Percentiles rank a stretch among this genome's conserved stretches.
These are phyloP conservation scores for Eriosoma lanigerum DNA, from an alignment of 1,140 invertebrate species.

Conservation along the genomic window DNA sequence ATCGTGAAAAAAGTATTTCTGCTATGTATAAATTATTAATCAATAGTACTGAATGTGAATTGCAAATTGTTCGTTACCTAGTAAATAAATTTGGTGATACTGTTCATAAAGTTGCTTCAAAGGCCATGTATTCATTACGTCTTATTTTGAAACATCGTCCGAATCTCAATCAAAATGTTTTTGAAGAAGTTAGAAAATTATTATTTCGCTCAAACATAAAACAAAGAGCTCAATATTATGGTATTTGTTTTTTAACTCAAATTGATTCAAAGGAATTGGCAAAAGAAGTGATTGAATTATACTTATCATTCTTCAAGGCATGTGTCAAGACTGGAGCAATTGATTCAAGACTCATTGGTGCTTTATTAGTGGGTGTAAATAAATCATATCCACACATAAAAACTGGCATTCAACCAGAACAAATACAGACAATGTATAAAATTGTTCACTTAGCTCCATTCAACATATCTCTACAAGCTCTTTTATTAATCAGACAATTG, in stretches of 20 bases:
- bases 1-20: conserved; percentile 79
- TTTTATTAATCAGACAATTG: conserved; percentile 84
- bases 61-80: conserved; percentile 76
- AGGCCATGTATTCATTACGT: conserved; percentile 81
- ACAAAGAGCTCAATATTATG: conserved; percentile 85
- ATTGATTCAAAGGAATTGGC: conserved; percentile 73
- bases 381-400: conserved; percentile 80
- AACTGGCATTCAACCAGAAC: conserved; percentile 61
- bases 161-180: conserved; percentile 87
- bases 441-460: conserved; percentile 83
- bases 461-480: conserved; percentile 81
- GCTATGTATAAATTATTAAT: conserved; percentile 77
- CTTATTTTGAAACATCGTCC: conserved; percentile 83
- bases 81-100: conserved; percentile 97
- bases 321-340: conserved; percentile 87
- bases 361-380: conserved; percentile 84
- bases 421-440: conserved; percentile 84
- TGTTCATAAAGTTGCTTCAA: conserved; percentile 79
- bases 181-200: conserved; percentile 85
- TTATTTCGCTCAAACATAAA: conserved; percentile 68
- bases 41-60: conserved; percentile 85
- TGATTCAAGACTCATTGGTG: conserved; percentile 88
- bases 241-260: conserved; percentile 87
- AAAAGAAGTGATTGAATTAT: conserved; percentile 79
- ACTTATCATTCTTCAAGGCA: conserved; percentile 94